Percentiles rank a stretch among this genome's conserved stretches.
phyloP scores from a whole-genome alignment of 2,888 invertebrate genomes.

The Psococerastis gibbosa region DNA sequence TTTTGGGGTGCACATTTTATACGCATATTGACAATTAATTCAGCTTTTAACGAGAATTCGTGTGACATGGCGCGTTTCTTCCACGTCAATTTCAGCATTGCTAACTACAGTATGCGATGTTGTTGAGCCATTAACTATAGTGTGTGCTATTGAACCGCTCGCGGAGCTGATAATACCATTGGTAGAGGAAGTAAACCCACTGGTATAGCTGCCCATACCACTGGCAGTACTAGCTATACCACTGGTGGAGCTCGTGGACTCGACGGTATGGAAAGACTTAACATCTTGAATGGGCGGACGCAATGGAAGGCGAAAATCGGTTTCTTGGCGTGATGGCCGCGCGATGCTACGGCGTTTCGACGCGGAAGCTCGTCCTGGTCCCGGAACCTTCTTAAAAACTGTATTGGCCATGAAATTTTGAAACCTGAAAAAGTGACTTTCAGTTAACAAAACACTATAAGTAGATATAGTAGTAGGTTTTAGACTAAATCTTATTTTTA shows the following conservation, averaged over 20 bases:
- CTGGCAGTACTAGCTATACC: not conserved
- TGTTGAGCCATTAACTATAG: no score
- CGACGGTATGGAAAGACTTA: not conserved
- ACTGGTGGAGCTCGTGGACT: not conserved
- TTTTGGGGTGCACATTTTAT: no score
- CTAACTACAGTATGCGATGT: no score
- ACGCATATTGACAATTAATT: not conserved
- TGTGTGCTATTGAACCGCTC: no score
- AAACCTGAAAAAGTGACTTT: constrained; percentile 35
- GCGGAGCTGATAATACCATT: no score
- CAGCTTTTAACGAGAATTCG: not conserved
- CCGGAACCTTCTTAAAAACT: constrained; percentile 92
- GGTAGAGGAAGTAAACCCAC: not conserved
- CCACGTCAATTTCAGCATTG: not conserved
- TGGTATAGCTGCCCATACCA: not conserved
- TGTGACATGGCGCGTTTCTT: not conserved
- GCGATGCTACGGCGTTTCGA: not conserved
- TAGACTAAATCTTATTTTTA: no score
- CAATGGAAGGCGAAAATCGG: not conserved
- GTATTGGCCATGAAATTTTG: constrained; percentile 93
- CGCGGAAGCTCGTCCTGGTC: not conserved
- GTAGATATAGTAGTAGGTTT: no score
- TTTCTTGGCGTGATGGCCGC: not conserved
- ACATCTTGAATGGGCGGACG: not conserved
- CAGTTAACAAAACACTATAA: no score